Evolutionary conservation across 1,140 invertebrate genomes (phyloP).

Genomic region (Drosophila triauraria): DNA sequence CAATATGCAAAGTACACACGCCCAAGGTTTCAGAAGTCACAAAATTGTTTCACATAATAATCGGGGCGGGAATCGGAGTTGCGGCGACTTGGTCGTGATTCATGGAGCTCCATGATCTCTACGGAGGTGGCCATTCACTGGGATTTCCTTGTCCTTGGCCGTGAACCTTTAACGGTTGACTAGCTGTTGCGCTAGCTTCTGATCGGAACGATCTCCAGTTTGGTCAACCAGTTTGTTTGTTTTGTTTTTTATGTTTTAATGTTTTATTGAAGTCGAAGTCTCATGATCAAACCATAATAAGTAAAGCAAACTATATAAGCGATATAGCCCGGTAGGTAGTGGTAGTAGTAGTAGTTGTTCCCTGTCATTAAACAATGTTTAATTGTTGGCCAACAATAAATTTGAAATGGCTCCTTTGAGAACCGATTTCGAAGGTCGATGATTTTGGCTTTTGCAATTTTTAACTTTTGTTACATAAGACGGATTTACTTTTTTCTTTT

Average conservation of each 20-base stretch:
- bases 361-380: slow-evolving; percentile 44
- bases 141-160: slow-evolving; percentile 83
- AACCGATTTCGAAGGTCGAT: slow-evolving; percentile 67
- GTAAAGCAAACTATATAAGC: slow-evolving; percentile 31
- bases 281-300: slow-evolving; percentile 73
- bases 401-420: slow-evolving; percentile 69
- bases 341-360: slow-evolving; percentile 12
- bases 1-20: slow-evolving; percentile 56
- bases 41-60: slow-evolving; percentile 54
- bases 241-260: slow-evolving; percentile 27
- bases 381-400: slow-evolving; percentile 57
- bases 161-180: slow-evolving; percentile 82
- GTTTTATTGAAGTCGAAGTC: slow-evolving; percentile 50
- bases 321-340: not conserved
- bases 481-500: slow-evolving; percentile 68
- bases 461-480: slow-evolving; percentile 77
- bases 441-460: slow-evolving; percentile 74
- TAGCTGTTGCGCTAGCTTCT: slow-evolving; percentile 52
- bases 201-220: slow-evolving; percentile 27
- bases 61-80: slow-evolving; percentile 23
- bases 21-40: slow-evolving; percentile 78
- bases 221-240: slow-evolving; percentile 69
- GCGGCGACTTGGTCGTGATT: slow-evolving; percentile 57
- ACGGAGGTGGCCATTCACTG: slow-evolving; percentile 64
- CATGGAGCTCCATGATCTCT: slow-evolving; percentile 44